Evolutionary conservation across 2,113 vertebrate species (phyloP).

Genomic region (Scytalopus superciliaris): DNA sequence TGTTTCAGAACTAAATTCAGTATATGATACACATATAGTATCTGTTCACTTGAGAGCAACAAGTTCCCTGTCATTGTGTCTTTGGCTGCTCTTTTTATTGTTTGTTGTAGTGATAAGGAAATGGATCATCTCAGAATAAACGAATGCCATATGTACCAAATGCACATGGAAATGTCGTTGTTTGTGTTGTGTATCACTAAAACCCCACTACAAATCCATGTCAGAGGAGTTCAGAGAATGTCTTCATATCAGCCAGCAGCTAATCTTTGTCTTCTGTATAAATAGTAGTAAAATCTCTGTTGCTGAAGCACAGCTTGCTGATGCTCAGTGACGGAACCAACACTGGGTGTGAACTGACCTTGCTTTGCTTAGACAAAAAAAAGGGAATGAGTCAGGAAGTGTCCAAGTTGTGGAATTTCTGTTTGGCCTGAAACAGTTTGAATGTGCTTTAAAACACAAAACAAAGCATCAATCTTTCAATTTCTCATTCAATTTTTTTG

Average conservation of each 20-base stretch:
- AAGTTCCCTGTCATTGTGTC: not conserved
- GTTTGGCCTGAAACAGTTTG: not conserved
- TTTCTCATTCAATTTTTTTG: not conserved
- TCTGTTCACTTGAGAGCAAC: not conserved
- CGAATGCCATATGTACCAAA: not conserved
- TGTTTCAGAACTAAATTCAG: not conserved
- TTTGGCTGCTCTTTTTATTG: slow-evolving; percentile 31
- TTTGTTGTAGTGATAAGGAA: slow-evolving; percentile 39
- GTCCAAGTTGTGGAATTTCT: not conserved
- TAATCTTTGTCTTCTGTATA: not conserved
- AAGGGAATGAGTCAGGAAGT: not conserved
- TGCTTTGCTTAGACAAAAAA: not conserved
- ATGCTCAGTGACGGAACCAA: not conserved
- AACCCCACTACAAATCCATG: not conserved
- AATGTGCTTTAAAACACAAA: not conserved
- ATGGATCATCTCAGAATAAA: not conserved
- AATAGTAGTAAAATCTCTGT: not conserved
- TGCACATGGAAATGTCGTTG: not conserved
- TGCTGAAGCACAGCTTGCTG: not conserved
- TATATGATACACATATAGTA: not conserved
- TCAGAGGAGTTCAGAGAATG: not conserved
- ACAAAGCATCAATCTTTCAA: not conserved
- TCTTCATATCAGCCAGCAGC: not conserved
- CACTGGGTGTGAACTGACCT: not conserved
- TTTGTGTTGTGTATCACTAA: not conserved